Conservation (phyloP, 2,113 vertebrate genomes). For the Lepus timidus region DNA sequence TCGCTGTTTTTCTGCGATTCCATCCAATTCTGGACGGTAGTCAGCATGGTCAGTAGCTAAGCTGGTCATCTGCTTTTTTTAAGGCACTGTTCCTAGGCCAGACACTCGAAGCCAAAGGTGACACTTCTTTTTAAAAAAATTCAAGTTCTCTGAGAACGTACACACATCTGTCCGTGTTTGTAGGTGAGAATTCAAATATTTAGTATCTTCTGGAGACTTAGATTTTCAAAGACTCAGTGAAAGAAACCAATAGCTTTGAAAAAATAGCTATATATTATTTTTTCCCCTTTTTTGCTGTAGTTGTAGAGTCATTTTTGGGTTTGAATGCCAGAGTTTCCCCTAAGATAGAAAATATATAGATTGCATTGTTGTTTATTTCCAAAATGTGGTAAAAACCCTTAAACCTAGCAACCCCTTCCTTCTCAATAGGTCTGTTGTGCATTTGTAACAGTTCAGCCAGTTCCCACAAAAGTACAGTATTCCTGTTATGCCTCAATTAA, state of each 20-base stretch:
- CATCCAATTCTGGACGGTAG: constrained; percentile 86
- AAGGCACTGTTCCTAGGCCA: constrained; percentile 72
- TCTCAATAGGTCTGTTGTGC: constrained; percentile 58
- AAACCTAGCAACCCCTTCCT: constrained; percentile 65
- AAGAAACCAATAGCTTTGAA: constrained; percentile 56
- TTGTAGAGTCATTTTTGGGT: constrained; percentile 49
- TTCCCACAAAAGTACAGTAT: not conserved
- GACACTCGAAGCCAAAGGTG: constrained; percentile 24
- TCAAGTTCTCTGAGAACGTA: constrained; percentile 11
- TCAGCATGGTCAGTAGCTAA: constrained; percentile 92
- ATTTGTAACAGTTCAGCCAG: constrained; percentile 61
- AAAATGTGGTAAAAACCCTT: constrained; percentile 75
- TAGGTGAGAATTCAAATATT: not conserved
- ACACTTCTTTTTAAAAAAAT: constrained; percentile 66
- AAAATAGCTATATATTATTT: not conserved
- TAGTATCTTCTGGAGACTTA: constrained; percentile 29
- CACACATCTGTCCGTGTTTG: constrained; percentile 73
- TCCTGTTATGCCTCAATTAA: not conserved
- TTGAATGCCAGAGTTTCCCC: constrained; percentile 60
- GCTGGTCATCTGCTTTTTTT: constrained; percentile 86
- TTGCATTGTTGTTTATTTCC: constrained; percentile 71
- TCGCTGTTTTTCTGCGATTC: constrained; percentile 85
- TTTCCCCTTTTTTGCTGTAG: not conserved
- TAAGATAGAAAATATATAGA: constrained; percentile 65
- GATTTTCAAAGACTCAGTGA: constrained; percentile 60